Percentiles rank a stretch among this genome's conserved stretches.
Conservation (phyloP, 2,113 vertebrate genomes). For the Mormyrus lacerda region DNA sequence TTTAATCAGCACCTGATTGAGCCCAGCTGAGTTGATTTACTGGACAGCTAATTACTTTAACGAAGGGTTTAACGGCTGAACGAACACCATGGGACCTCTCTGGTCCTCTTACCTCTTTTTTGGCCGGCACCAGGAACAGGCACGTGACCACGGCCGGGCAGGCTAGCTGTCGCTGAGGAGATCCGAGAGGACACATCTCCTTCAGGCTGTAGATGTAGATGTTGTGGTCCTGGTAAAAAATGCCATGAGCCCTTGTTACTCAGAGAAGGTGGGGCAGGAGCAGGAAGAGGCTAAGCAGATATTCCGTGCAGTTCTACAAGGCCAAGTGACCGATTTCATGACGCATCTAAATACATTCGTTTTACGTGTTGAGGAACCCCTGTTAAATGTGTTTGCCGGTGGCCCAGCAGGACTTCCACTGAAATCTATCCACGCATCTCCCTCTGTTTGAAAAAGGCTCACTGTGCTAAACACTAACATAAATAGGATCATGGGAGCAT, state of each 20-base stretch:
- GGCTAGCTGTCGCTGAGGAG: slow-evolving; percentile 73
- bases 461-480: not conserved
- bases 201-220: slow-evolving; percentile 87
- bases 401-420: not conserved
- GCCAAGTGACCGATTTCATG: not conserved
- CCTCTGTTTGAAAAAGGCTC: not conserved
- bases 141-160: slow-evolving; percentile 84
- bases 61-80: not conserved
- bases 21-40: not conserved
- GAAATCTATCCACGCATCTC: not conserved
- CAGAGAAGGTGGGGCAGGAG: not conserved
- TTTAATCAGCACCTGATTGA: not conserved
- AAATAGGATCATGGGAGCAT: not conserved
- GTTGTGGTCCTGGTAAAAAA: slow-evolving; percentile 75
- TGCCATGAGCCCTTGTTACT: not conserved
- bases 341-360: not conserved
- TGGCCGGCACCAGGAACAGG: slow-evolving; percentile 71
- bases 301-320: not conserved
- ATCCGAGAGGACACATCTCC: slow-evolving; percentile 90
- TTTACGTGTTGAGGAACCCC: not conserved
- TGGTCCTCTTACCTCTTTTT: slow-evolving; percentile 69
- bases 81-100: not conserved
- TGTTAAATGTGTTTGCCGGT: not conserved
- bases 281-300: not conserved
- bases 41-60: slow-evolving; percentile 1